phyloP scores from a whole-genome alignment of 2,797 vertebrate species.

The Kryptopterus vitreolus region DNA sequence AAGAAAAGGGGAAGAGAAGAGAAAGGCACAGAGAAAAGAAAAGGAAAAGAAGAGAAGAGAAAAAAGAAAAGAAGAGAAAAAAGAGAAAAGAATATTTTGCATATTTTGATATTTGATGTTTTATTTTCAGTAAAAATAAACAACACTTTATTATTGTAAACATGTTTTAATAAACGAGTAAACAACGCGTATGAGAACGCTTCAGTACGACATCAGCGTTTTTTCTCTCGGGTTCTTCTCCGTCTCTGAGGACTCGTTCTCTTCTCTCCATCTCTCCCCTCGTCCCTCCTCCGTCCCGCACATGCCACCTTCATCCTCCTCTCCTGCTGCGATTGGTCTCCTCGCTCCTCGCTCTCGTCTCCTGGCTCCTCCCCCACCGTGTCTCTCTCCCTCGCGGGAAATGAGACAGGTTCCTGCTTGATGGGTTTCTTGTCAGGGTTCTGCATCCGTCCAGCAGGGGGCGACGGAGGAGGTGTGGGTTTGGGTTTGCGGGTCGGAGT shows the following conservation, averaged over 20 bases:
- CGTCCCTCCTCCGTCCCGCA: neutral
- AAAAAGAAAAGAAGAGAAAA: too few relatives aligned
- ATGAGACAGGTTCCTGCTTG: slow-evolving; percentile 32
- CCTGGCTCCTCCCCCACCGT: neutral
- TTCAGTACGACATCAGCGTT: neutral
- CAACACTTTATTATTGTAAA: too few relatives aligned
- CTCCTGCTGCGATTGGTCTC: neutral
- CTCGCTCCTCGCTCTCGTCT: neutral
- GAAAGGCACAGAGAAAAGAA: too few relatives aligned
- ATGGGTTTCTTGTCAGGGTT: slow-evolving; percentile 15
- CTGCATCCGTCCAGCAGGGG: neutral
- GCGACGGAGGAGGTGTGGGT: slow-evolving; percentile 25
- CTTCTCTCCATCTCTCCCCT: neutral
- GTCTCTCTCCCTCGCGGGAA: neutral
- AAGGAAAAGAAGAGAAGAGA: too few relatives aligned
- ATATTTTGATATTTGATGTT: too few relatives aligned
- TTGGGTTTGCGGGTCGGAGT: slow-evolving; percentile 67
- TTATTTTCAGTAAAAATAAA: too few relatives aligned
- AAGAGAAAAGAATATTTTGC: too few relatives aligned
- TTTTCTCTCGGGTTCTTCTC: neutral
- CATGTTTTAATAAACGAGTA: too few relatives aligned
- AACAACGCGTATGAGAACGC: too few relatives aligned
- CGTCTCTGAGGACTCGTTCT: neutral
- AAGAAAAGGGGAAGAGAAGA: too few relatives aligned
- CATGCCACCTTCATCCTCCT: neutral